These are phyloP conservation scores for Takifugu flavidus DNA, from an alignment of 2,113 vertebrate species.

Conservation along the genomic window DNA sequence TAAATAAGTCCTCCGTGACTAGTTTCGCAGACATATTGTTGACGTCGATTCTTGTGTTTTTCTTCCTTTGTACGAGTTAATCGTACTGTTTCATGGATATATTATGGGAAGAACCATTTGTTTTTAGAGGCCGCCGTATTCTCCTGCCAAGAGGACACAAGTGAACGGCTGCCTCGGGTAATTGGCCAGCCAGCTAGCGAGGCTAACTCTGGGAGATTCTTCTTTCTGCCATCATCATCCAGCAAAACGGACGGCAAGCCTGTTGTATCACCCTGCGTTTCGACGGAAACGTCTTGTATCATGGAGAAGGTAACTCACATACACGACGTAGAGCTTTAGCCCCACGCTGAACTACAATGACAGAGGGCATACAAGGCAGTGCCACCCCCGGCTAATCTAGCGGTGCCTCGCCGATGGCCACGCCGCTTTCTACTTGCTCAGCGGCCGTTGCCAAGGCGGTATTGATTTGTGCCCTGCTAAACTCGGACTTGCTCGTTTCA, in stretches of 20 bases:
- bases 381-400: conserved; percentile 9
- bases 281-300: conserved; percentile 16
- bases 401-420: conserved; percentile 27
- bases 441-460: conserved; percentile 32
- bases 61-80: neutral
- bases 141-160: conserved; percentile 3
- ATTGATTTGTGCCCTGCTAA: conserved; percentile 1
- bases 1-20: conserved; percentile 25
- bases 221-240: conserved; percentile 30
- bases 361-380: neutral
- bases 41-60: neutral
- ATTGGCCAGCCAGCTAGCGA: conserved; percentile 41
- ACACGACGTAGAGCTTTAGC: neutral
- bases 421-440: conserved; percentile 42
- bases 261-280: conserved; percentile 14
- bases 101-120: conserved; percentile 36
- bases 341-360: neutral
- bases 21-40: conserved; percentile 31
- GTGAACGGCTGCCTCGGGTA: conserved; percentile 18
- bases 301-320: conserved; percentile 66
- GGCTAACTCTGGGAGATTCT: conserved; percentile 23
- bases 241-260: conserved; percentile 14
- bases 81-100: neutral
- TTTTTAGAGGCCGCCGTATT: conserved; percentile 21
- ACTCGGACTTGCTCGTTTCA: neutral